Conservation (phyloP, 2,888 invertebrate genomes). For the Melikaiella ostensackeni region DNA sequence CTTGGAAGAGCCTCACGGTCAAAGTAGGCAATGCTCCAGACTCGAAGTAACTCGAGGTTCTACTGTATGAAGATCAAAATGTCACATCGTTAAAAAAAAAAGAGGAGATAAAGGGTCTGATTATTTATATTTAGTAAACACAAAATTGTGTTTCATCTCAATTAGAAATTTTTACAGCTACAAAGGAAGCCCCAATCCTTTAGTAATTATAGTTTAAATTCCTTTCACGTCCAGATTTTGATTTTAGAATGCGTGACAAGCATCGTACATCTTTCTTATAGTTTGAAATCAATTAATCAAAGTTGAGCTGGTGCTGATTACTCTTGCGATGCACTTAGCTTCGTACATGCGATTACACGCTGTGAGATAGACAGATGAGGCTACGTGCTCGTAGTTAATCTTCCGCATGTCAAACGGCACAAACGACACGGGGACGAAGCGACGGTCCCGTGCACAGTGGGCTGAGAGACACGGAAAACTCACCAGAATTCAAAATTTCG, state of each 20-base stretch:
- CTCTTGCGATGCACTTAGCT: slow-evolving; percentile 72
- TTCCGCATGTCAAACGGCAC: slow-evolving; percentile 71
- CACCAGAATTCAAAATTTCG: no score
- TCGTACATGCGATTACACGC: slow-evolving; percentile 73
- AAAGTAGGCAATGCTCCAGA: no score
- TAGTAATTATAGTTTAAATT: neutral
- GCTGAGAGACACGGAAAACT: no score
- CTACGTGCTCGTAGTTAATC: slow-evolving; percentile 73
- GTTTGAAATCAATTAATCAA: slow-evolving; percentile 71
- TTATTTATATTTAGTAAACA: no score
- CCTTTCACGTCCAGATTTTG: neutral
- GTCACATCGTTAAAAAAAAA: no score
- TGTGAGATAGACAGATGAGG: slow-evolving; percentile 73
- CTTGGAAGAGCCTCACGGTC: no score
- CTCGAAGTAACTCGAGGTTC: no score
- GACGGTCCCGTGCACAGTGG: slow-evolving; percentile 41
- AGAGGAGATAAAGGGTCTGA: no score
- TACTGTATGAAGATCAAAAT: no score
- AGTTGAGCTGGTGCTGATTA: slow-evolving; percentile 70
- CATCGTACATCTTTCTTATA: slow-evolving; percentile 51
- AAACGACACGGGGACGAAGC: slow-evolving; percentile 58
- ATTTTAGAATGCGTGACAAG: neutral
- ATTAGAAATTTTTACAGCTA: neutral
- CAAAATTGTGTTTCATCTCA: no score
- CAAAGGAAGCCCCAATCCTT: neutral